Evolutionary conservation across 2,113 vertebrate genomes (phyloP), one percentile per base, ranked within the genome.

Genomic region (Gulo gulo): DNA sequence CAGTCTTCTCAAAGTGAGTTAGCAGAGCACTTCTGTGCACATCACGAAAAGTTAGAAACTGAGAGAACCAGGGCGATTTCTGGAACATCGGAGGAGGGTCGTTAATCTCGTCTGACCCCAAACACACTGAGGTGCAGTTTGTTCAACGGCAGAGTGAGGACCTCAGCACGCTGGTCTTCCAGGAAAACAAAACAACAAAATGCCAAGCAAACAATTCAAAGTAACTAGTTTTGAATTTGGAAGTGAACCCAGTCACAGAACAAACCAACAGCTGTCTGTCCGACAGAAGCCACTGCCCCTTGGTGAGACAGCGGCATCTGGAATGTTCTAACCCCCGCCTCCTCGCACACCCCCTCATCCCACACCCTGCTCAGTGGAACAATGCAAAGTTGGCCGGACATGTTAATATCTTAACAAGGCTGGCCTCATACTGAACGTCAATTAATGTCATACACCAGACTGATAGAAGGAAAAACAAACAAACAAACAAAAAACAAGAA

Each of bases 281-380:
- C 67, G 31, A 61, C 39, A 63, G 34, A 36, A 84, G 26, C 15
- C 21, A 50, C 67, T 29, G 10, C 47, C 8, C 39, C 6, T 84
- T 31, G 4, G 50, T 21, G 45, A 20, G 36, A 36, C 6, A 26
- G 2, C 0, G 11, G 21, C 11, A 14, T 47, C n/a, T 47, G 21
- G 6, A 47, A 26, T 10, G 7, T 83, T 45, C 59, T n/a, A 73
- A 61, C 15, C 14, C 39, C 39, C 80, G 7, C 55, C 23, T 34
- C 14, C 31, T 47, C 10, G 16, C 2, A 26, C 26, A 6, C 1
- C 45, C 5, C 3, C 26, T 1, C 55, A 18, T 6, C 9, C 39
- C n/a, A 74, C 7, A 1, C 12, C 18, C 18, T 3, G 3, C 47
- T 83, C 79, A 47, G 52, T 9, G 65, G 29, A 39, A 71, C 36